phyloP scores from a whole-genome alignment of 2,113 vertebrate species.

The Glaucidium brasilianum region DNA sequence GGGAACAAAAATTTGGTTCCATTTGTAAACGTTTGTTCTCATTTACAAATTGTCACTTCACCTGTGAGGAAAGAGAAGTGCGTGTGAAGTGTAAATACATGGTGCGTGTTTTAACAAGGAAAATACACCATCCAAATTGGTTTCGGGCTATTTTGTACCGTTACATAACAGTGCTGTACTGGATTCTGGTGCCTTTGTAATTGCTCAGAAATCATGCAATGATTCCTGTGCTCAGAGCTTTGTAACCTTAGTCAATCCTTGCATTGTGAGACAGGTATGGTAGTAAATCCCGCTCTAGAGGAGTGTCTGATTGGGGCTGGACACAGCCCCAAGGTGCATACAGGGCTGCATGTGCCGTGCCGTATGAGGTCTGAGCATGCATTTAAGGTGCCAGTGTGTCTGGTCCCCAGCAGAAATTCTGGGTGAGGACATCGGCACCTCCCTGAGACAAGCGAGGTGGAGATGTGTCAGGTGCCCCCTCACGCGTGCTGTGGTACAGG shows the following conservation, averaged over 20 bases:
- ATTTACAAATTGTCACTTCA: not conserved
- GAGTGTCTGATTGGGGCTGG: not conserved
- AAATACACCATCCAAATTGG: not conserved
- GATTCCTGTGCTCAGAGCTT: not conserved
- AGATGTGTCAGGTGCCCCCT: not conserved
- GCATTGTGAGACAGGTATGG: rapidly evolving
- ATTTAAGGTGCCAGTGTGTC: not conserved
- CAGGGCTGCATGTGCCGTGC: rapidly evolving
- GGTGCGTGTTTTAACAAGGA: not conserved
- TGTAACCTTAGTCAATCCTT: not conserved
- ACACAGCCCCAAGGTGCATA: not conserved
- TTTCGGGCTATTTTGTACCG: not conserved
- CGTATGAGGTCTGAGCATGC: not conserved
- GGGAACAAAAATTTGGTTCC: not conserved
- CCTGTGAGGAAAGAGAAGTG: not conserved
- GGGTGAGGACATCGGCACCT: not conserved
- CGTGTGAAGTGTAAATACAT: not conserved
- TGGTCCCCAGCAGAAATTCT: not conserved
- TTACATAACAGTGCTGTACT: not conserved
- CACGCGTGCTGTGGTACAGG: rapidly evolving
- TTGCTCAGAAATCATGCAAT: rapidly evolving
- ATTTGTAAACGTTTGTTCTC: not conserved
- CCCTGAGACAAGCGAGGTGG: not conserved
- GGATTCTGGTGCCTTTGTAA: not conserved
- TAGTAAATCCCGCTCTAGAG: not conserved